A percentile compares a stretch with the other conserved stretches of the same genome.
Evolutionary conservation across 30 jellyfish, hydroid and myxozoan species (phyloP).

Genomic region (Hydractinia echinata): DNA sequence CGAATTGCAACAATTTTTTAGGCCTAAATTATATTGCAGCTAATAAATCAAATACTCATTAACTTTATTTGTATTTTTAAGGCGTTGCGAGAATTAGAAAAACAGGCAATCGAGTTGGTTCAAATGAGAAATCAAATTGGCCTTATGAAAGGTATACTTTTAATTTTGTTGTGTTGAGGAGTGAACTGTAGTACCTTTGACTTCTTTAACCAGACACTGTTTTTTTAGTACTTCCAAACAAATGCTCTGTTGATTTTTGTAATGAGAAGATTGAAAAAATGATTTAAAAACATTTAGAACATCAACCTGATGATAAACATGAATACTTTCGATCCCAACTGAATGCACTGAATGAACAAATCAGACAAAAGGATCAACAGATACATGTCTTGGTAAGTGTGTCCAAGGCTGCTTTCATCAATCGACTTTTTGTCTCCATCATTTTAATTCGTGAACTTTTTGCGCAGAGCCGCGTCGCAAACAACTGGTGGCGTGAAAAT

Average conservation of each 20-base stretch:
- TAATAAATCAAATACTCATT: no score
- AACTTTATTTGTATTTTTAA: background rate
- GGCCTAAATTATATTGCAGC: no score
- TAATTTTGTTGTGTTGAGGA: background rate
- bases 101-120: constrained; percentile 83
- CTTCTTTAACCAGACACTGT: background rate
- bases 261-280: background rate
- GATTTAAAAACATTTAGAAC: background rate
- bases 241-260: background rate
- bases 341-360: constrained; percentile 57
- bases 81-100: constrained; percentile 77
- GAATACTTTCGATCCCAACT: constrained; percentile 2
- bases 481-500: no score
- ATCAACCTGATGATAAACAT: background rate
- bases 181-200: no score
- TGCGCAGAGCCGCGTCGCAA: no score
- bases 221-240: background rate
- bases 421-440: no score
- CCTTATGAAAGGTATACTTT: constrained; percentile 59
- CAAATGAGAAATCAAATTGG: constrained; percentile 82
- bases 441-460: no score
- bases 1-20: no score
- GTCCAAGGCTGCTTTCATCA: background rate
- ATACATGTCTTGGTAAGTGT: constrained; percentile 66
- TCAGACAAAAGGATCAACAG: constrained; percentile 43